Conservation (phyloP, 1,140 invertebrate genomes). For the Parapsyche elsis region DNA sequence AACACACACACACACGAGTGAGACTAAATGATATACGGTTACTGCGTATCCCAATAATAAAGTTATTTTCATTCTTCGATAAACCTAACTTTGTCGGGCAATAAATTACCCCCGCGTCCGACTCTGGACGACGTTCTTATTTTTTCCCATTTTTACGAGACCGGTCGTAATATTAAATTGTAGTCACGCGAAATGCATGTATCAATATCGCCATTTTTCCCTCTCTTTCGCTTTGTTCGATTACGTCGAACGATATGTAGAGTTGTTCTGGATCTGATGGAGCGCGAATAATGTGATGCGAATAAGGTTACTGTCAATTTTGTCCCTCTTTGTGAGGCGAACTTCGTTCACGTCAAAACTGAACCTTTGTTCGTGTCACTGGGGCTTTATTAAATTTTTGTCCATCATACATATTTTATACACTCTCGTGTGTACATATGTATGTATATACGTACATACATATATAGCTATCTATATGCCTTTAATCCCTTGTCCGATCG, state of each 20-base stretch:
- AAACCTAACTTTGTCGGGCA: slow-evolving; percentile 52
- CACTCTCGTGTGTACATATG: neutral
- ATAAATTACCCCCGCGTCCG: slow-evolving; percentile 51
- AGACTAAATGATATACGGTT: slow-evolving; percentile 33
- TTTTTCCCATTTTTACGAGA: slow-evolving; percentile 26
- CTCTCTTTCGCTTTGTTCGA: too few relatives aligned
- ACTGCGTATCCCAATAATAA: slow-evolving; percentile 47
- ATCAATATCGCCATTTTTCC: neutral
- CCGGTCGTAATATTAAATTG: neutral
- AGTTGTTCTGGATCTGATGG: slow-evolving; percentile 50
- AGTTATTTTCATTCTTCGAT: slow-evolving; percentile 54
- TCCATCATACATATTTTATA: neutral
- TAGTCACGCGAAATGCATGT: neutral
- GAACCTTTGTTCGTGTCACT: neutral
- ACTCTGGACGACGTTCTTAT: slow-evolving; percentile 40
- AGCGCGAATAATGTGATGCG: slow-evolving; percentile 47
- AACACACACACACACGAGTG: neutral
- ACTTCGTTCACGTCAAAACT: slow-evolving; percentile 39
- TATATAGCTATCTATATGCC: neutral
- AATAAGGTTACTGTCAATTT: slow-evolving; percentile 51
- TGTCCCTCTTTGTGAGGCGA: slow-evolving; percentile 23
- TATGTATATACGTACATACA: neutral
- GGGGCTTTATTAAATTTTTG: neutral
- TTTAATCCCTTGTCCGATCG: neutral
- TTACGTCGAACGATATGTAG: neutral